Evolutionary conservation across 2,888 invertebrate species (phyloP), one percentile per base, ranked within the genome.

Genomic region (Reticulitermes lucifugus): DNA sequence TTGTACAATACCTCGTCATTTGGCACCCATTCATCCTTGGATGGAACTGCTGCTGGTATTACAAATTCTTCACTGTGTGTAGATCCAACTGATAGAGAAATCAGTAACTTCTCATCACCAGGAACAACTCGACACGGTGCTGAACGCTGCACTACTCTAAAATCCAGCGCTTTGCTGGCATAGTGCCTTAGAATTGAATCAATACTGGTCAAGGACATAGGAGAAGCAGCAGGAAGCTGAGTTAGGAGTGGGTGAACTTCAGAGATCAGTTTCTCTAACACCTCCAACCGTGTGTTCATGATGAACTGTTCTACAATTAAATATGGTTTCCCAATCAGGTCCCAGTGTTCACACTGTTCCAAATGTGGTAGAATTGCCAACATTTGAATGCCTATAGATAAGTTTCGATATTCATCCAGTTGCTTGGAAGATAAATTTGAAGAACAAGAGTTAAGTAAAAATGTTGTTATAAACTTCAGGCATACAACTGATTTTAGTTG

Each of bases 211-310:
- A 84, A 73, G 6, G 87, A 86, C 14, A 87, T 73, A 10, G 87
- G 86, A 14, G 87, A 87, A 2, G 71, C 80, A 12, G 80, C 80
- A 51, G 86, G 85, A n/a, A 88, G 84, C 59, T 88, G 87, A 35
- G 88, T 84, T 29, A 91, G 86, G 86, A 89, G 89, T 0, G 92
- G 91, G 21, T 25, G 75, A 25, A 95, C 92, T 46, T 92, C 92
- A n/a, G 92, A 92, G 46, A 96, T 89, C 6, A 96, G 93, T 70
- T 92, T 92, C 0, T 93, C 92, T 12, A 96, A 91, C 83, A 93
- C 91, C 88, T 96, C 96, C 83, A 96, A 91, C 89, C 95, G 95
- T 0, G 94, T 95, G 89, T 98, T 97, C 97, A 98, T 97, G 21
- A 98, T 90, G 83, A 97, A 92, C 89, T 97, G 96, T 89, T 98